Evolutionary conservation across 2,113 vertebrate species (phyloP), one percentile per base, ranked within the genome.

Genomic region (Zosterops borbonicus): DNA sequence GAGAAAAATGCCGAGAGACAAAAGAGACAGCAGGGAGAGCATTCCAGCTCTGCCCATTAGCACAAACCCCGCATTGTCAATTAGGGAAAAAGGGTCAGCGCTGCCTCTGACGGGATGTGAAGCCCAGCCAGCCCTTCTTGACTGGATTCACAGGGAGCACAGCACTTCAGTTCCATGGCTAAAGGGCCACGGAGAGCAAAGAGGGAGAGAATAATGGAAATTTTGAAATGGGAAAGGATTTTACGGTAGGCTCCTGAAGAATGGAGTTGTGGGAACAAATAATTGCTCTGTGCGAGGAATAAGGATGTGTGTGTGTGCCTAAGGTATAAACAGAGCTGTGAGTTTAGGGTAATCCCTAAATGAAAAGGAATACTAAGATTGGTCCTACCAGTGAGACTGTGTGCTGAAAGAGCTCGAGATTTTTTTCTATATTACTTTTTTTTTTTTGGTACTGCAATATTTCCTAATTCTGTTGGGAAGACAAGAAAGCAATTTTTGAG

Each of bases 401-500:
- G 55, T 19, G 33, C 75, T 95, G 79, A 67, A 87, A 90, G 63
- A 89, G 11, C 75, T 79, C 3, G 46, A 71, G 65, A 1, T 59
- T 55, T 68, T 68, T 68, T 52, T 47, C 12, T 60, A 9, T 44
- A 18, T 60, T 56, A 3, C n/a, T 73, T 64, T 75, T 60, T 75
- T 76, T 60, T 55, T 90, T 89, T 55, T 33, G 8, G 50, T 80
- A 47, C 71, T 71, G 71, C 92, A 90, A 95, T 95, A 95, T 95
- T 96, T 97, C 94, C 96, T 95, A 96, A 95, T 96, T 90, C 93
- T 95, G 90, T 92, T 94, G 92, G 93, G 92, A 96, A 88, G 95
- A 90, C 95, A 96, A 94, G 93, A 96, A 96, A 96, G 95, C 95
- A 96, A 96, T 96, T 95, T 97, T 91, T 95, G 94, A 95, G 92